These are phyloP conservation scores for Calonectris borealis DNA, from an alignment of 2,113 vertebrate genomes.

Conservation along the genomic window DNA sequence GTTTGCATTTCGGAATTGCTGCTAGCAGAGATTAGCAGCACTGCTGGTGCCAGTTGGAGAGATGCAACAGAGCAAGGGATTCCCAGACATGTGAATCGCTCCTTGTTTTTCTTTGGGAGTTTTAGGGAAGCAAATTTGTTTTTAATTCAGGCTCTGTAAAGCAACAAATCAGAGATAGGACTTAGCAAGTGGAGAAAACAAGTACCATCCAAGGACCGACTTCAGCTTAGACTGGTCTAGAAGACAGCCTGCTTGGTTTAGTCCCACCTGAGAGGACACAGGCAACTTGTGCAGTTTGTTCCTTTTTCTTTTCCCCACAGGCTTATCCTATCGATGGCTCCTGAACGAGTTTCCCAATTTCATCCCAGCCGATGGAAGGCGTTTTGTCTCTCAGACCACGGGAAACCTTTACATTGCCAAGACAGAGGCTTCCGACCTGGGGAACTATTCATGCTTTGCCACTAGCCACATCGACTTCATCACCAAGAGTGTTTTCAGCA, in stretches of 20 bases:
- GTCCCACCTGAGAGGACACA: background rate
- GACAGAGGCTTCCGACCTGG: constrained; percentile 85
- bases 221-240: background rate
- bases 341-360: constrained; percentile 95
- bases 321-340: constrained; percentile 92
- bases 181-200: background rate
- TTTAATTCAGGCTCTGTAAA: background rate
- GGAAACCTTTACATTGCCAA: constrained; percentile 95
- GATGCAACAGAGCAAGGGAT: no score
- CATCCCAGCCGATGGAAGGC: constrained; percentile 81
- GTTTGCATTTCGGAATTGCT: background rate
- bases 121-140: background rate
- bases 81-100: background rate
- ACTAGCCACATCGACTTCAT: constrained; percentile 92
- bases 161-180: background rate
- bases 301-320: constrained; percentile 55
- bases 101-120: background rate
- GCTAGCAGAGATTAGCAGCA: background rate
- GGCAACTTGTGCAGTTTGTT: no score
- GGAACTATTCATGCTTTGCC: constrained; percentile 92
- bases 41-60: background rate
- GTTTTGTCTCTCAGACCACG: constrained; percentile 93
- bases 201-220: background rate
- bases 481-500: constrained; percentile 97
- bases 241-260: background rate